phyloP scores from a whole-genome alignment of 2,797 vertebrate species.

The Epinephelus coioides region DNA sequence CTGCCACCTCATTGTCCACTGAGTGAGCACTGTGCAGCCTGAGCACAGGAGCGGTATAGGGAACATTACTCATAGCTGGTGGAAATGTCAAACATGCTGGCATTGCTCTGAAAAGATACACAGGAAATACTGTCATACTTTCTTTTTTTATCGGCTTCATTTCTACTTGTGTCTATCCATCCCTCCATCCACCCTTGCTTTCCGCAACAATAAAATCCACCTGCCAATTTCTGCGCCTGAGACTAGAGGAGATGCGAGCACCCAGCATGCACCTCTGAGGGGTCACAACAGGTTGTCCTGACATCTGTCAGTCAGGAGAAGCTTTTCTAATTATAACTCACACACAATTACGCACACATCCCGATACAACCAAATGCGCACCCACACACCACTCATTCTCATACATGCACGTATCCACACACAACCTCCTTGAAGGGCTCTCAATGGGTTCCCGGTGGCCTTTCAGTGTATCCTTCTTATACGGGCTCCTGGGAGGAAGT shows the following conservation, averaged over 20 bases:
- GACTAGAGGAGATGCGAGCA: conserved; percentile 26
- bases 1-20: conserved; percentile 59
- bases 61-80: conserved; percentile 66
- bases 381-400: conserved; percentile 20
- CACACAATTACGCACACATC: conserved; percentile 25
- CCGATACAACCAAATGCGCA: conserved; percentile 17
- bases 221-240: conserved; percentile 26
- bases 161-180: conserved; percentile 19
- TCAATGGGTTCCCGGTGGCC: conserved; percentile 60
- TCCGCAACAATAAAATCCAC: conserved; percentile 34
- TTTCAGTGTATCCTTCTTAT: conserved; percentile 50
- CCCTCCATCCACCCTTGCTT: neutral
- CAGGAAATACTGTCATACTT: conserved; percentile 47
- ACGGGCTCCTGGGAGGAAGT: conserved; percentile 42
- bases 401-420: conserved; percentile 4
- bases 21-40: conserved; percentile 30
- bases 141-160: conserved; percentile 39
- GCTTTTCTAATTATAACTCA: conserved; percentile 58
- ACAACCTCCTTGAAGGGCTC: conserved; percentile 56
- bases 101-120: conserved; percentile 39
- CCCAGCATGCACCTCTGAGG: conserved; percentile 55
- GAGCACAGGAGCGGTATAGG: conserved; percentile 25
- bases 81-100: conserved; percentile 65
- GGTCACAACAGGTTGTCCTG: conserved; percentile 54
- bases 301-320: conserved; percentile 69